Evolutionary conservation across 1,140 invertebrate species (phyloP).

Genomic region (Rhysida immarginata): DNA sequence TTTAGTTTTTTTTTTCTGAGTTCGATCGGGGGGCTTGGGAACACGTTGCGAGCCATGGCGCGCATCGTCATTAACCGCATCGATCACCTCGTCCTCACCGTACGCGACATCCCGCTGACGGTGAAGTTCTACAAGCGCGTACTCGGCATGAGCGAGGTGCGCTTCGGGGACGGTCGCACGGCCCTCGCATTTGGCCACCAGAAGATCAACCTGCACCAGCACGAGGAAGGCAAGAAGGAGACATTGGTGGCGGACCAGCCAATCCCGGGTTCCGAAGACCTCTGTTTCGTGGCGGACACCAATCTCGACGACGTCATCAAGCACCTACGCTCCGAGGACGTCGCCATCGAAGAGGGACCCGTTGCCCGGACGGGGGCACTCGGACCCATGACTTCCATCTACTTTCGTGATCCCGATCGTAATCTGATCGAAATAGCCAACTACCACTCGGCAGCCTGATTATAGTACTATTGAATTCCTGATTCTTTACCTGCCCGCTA

Average conservation of each 20-base stretch:
- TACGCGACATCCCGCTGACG: conserved; percentile 21
- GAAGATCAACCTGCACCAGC: conserved; percentile 27
- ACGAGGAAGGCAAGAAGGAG: conserved; percentile 23
- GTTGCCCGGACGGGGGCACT: conserved; percentile 25
- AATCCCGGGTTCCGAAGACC: conserved; percentile 25
- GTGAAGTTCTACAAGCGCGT: conserved; percentile 23
- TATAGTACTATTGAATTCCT: too few species aligned
- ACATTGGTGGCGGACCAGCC: conserved; percentile 25
- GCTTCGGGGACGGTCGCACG: conserved; percentile 21
- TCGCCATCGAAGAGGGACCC: conserved; percentile 24
- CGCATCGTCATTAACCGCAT: conserved; percentile 10
- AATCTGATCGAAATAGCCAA: conserved; percentile 26
- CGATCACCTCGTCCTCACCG: conserved; percentile 28
- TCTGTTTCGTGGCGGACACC: conserved; percentile 24
- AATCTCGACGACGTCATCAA: conserved; percentile 10
- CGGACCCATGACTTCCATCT: conserved; percentile 25
- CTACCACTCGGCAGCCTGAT: too few species aligned
- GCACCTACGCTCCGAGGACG: conserved; percentile 16
- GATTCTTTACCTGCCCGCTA: too few species aligned
- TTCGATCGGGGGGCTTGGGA: too few species aligned
- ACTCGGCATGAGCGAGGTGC: conserved; percentile 23
- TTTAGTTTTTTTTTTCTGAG: too few species aligned
- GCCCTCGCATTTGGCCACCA: conserved; percentile 25
- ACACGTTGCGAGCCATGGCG: not conserved
- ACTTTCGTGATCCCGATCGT: conserved; percentile 26